Evolutionary conservation across 2,113 vertebrate genomes (phyloP).

Genomic region (Hyla sarda): DNA sequence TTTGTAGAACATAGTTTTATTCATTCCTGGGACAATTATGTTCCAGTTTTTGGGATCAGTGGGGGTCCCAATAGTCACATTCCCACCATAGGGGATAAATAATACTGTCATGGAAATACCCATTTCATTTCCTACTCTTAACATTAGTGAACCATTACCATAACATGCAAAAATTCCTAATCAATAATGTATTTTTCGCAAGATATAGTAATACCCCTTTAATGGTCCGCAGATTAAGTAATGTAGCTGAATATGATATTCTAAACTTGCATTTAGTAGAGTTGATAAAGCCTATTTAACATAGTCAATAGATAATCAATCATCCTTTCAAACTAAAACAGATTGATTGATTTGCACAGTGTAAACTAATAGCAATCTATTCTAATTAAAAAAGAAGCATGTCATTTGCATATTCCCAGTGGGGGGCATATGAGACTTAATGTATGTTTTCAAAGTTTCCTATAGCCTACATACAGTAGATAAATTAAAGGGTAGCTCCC

Average conservation of each 20-base stretch:
- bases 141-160: too few species aligned
- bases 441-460: not conserved
- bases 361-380: not conserved
- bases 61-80: too few species aligned
- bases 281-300: conserved; percentile 22
- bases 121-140: too few species aligned
- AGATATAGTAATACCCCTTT: too few species aligned
- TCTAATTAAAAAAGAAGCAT: not conserved
- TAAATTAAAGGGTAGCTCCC: too few species aligned
- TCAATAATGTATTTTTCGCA: too few species aligned
- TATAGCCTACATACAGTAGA: not conserved
- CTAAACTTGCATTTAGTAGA: conserved; percentile 6
- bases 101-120: too few species aligned
- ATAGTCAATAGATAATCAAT: conserved; percentile 40
- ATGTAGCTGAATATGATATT: not conserved
- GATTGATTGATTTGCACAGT: conserved; percentile 1
- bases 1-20: too few species aligned
- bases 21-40: too few species aligned
- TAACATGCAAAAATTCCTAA: too few species aligned
- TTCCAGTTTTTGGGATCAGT: too few species aligned
- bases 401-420: not conserved
- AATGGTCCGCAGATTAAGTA: conserved; percentile 29
- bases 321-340: conserved; percentile 9
- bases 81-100: too few species aligned
- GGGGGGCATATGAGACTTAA: not conserved